A percentile compares a stretch with the other conserved stretches of the same genome.
phyloP scores from a whole-genome alignment of 2,797 vertebrate species.

The Pampus argenteus region DNA sequence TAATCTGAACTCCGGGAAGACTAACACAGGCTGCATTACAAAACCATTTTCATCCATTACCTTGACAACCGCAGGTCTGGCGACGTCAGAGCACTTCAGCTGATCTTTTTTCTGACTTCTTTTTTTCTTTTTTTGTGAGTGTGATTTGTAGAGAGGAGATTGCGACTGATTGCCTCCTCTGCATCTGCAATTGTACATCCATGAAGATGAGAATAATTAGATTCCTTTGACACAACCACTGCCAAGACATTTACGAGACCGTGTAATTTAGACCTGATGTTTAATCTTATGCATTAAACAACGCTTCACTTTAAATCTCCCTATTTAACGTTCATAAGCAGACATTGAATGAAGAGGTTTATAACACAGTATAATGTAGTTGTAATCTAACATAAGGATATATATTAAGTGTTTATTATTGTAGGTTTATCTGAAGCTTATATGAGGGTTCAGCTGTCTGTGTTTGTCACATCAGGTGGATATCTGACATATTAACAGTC shows the following conservation, averaged over 20 bases:
- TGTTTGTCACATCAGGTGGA: background rate
- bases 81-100: conserved; percentile 36
- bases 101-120: conserved; percentile 37
- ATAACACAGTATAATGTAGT: too few species aligned
- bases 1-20: conserved; percentile 55
- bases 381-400: too few species aligned
- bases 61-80: conserved; percentile 56
- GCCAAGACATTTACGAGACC: background rate
- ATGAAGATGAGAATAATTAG: background rate
- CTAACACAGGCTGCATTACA: conserved; percentile 40
- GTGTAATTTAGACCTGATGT: too few species aligned
- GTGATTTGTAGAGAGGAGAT: background rate
- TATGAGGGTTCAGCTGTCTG: background rate
- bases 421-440: background rate
- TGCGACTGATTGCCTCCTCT: background rate
- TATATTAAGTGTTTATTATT: too few species aligned
- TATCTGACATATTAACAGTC: background rate
- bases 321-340: too few species aligned
- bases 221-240: background rate
- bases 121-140: background rate
- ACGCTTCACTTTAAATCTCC: too few species aligned
- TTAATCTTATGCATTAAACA: too few species aligned
- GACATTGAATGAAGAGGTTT: too few species aligned
- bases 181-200: background rate
- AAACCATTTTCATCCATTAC: conserved; percentile 58